These are phyloP conservation scores for Xiphias gladius DNA, from an alignment of 2,113 vertebrate species.

Conservation along the genomic window DNA sequence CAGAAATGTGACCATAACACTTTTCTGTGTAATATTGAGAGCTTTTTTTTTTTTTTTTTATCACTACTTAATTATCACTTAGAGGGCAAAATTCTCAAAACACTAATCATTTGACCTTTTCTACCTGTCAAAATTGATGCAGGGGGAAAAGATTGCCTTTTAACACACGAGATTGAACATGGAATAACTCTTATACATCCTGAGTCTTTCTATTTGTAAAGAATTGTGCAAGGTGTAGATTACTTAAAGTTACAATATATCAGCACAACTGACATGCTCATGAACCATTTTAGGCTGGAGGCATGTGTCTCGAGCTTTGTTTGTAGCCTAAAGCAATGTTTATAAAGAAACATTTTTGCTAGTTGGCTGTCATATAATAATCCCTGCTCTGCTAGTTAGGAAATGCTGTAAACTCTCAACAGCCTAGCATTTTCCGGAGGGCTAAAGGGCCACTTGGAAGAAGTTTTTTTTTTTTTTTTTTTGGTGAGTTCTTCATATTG, in stretches of 20 bases:
- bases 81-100: not conserved
- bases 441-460: slow-evolving; percentile 14
- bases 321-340: slow-evolving; percentile 59
- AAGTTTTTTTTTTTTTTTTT: not conserved
- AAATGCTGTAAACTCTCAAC: slow-evolving; percentile 13
- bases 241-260: slow-evolving; percentile 23
- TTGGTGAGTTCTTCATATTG: not conserved
- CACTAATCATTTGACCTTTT: slow-evolving; percentile 20
- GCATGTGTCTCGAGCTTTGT: slow-evolving; percentile 53
- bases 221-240: slow-evolving; percentile 39
- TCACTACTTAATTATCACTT: not conserved
- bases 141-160: not conserved
- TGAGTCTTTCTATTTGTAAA: slow-evolving; percentile 33
- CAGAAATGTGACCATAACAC: slow-evolving; percentile 15
- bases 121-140: slow-evolving; percentile 8
- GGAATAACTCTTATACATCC: not conserved
- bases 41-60: too few relatives aligned
- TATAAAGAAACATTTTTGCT: slow-evolving; percentile 52
- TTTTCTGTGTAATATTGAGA: not conserved
- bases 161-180: not conserved
- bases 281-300: slow-evolving; percentile 36
- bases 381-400: slow-evolving; percentile 23
- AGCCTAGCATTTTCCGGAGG: not conserved
- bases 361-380: slow-evolving; percentile 51
- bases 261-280: slow-evolving; percentile 46